Base-by-base conservation (phyloP, 2,888 invertebrate species). In the Thymelicus acteon region DNA sequence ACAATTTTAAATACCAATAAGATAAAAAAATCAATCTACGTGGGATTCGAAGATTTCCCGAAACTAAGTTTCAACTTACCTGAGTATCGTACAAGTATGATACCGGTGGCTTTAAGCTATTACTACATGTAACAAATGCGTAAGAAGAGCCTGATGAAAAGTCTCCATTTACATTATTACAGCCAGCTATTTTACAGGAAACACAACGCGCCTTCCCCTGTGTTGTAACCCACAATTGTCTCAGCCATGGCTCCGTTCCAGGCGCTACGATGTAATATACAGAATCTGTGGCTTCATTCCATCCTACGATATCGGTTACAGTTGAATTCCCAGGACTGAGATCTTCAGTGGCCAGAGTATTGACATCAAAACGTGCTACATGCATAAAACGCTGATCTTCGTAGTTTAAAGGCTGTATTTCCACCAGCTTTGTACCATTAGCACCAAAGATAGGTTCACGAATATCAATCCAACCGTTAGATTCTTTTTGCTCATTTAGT, bases 251-350 rank as follows among this genome's bases (percentile, higher is more conserved):
- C 72, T 95, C 89, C 7, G 91, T 93, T 3, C 93, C 92, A 1
- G 95, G 94, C 0, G 96, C 95, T 0, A 96, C 96, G 71, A 95
- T 91, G 82, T 96, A 98, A 86, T 96, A 96, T 90, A 96, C 89
- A 37, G 94, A 91, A 73, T 95, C 90, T 0, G 89, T 92, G 0
- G 79, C 83, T 76, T 95, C 90, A 77, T 96, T 95, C 94, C 96
- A 96, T 4, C 95, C 96, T 54, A 95, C 88, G 72, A 96, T 92
- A 15, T 87, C 86, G 0, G 91, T 91, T 0, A 96, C 96, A 0
- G 95, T 95, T 61, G 94, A 94, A 75, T 94, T 94, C 2, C 96
- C 95, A 48, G 90, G 87, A 72, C 95, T 95, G 49, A 95, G 81
- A 72, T 95, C 89, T 74, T 85, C 89, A 0, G 83, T 86, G 8